Conservation (phyloP, 2,113 vertebrate genomes). For the Trichomycterus rosablanca region DNA sequence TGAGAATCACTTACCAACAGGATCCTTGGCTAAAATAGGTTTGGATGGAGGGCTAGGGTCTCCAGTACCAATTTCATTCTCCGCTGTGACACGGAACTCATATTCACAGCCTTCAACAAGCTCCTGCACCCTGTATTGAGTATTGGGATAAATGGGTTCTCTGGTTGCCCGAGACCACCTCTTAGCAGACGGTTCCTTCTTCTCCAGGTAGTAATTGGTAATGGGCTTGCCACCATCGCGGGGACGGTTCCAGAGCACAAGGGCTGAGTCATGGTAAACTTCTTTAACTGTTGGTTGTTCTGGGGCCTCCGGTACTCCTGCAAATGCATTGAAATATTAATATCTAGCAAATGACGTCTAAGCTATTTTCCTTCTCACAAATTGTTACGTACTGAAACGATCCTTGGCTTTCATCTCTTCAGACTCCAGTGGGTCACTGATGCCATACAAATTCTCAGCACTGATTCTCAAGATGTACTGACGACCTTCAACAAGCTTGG, state of each 20-base stretch:
- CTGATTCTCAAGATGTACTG: conserved; percentile 90
- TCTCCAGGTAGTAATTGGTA: conserved; percentile 91
- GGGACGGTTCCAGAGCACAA: conserved; percentile 90
- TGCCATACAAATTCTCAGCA: conserved; percentile 95
- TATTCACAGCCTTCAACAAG: conserved; percentile 91
- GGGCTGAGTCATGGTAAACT: conserved; percentile 82
- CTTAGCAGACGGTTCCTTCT: conserved; percentile 88
- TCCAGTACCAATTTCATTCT: conserved; percentile 92
- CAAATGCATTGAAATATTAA: conserved; percentile 1
- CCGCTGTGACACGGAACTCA: conserved; percentile 93
- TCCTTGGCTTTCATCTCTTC: conserved; percentile 96
- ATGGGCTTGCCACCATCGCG: conserved; percentile 95
- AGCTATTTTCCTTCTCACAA: background rate
- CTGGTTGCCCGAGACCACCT: conserved; percentile 85
- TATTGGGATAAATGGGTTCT: conserved; percentile 86
- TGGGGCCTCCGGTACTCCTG: conserved; percentile 95
- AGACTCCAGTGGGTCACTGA: conserved; percentile 92
- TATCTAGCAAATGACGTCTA: background rate
- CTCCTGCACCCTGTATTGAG: conserved; percentile 85
- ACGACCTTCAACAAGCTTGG: conserved; percentile 87
- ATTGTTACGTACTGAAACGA: conserved; percentile 81
- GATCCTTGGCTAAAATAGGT: conserved; percentile 91
- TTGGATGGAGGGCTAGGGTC: conserved; percentile 91
- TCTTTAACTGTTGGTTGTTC: conserved; percentile 85
- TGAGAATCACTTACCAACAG: conserved; percentile 74